phyloP scores from a whole-genome alignment of 2,888 invertebrate species.

The Quadroppia sp. region DNA sequence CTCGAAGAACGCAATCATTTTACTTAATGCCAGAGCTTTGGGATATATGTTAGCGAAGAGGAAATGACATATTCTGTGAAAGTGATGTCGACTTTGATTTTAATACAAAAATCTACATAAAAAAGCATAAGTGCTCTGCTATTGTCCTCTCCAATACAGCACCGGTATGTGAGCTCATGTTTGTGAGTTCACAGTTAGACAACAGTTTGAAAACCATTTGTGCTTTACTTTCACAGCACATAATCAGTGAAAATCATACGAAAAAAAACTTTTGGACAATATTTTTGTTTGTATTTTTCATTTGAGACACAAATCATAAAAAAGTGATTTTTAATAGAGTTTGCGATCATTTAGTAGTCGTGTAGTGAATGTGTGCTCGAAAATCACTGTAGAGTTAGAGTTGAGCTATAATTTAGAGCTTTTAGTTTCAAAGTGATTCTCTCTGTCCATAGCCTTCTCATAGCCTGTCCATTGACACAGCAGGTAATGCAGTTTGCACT shows the following conservation, averaged over 20 bases:
- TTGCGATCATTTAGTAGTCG: too few species aligned
- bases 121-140: conserved; percentile 12
- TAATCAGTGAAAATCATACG: too few species aligned
- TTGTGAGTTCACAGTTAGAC: not conserved
- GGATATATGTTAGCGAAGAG: not conserved
- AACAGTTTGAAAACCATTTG: too few species aligned
- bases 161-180: not conserved
- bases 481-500: not conserved
- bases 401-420: not conserved
- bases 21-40: not conserved
- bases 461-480: not conserved
- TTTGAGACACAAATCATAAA: too few species aligned
- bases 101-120: conserved; percentile 1
- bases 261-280: too few species aligned
- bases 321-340: too few species aligned
- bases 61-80: not conserved
- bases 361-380: too few species aligned
- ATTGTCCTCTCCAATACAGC: not conserved
- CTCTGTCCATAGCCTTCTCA: not conserved
- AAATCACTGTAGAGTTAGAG: not conserved
- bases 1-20: conserved; percentile 9
- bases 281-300: too few species aligned
- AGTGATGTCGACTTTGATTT: conserved; percentile 22
- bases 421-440: conserved; percentile 2
- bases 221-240: too few species aligned